Conservation (phyloP, 2,888 invertebrate genomes). For the Tanypteryx hageni region DNA sequence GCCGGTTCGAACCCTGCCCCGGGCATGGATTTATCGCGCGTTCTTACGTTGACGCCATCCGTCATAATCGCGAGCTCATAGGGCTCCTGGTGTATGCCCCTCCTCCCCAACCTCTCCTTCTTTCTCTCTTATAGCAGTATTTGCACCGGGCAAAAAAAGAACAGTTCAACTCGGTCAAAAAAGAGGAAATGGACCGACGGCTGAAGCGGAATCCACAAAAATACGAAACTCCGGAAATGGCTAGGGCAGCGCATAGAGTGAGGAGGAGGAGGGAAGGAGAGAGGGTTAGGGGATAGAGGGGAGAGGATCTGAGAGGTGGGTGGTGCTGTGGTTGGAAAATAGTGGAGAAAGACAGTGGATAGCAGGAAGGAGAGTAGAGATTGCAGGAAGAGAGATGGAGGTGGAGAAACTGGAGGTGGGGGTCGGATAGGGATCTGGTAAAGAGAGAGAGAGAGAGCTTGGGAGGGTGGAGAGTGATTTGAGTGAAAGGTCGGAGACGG, state of each 20-base stretch:
- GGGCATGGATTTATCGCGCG: conserved; percentile 12
- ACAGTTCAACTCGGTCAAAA: conserved; percentile 27
- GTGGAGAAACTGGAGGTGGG: background rate
- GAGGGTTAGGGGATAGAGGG: conserved; percentile 52
- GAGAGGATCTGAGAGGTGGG: background rate
- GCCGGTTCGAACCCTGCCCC: conserved; percentile 48
- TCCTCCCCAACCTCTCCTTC: background rate
- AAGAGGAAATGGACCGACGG: conserved; percentile 38
- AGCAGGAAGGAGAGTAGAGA: background rate
- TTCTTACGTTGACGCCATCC: conserved; percentile 39
- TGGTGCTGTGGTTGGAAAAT: background rate
- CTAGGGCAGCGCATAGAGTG: conserved; percentile 64
- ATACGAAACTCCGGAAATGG: conserved; percentile 74
- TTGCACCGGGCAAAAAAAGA: conserved; percentile 45
- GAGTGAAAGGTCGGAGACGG: background rate
- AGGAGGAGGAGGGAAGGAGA: conserved; percentile 66
- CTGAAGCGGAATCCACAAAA: conserved; percentile 71
- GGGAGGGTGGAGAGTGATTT: conserved; percentile 68
- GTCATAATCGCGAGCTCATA: conserved; percentile 33
- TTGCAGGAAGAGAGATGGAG: background rate
- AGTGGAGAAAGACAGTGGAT: background rate
- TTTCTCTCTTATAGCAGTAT: conserved; percentile 40
- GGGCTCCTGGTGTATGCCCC: background rate
- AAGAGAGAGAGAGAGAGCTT: background rate
- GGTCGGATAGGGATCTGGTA: too few relatives aligned